These are phyloP conservation scores for Harpagus bidentatus DNA, from an alignment of 2,113 vertebrate genomes.

Conservation along the genomic window DNA sequence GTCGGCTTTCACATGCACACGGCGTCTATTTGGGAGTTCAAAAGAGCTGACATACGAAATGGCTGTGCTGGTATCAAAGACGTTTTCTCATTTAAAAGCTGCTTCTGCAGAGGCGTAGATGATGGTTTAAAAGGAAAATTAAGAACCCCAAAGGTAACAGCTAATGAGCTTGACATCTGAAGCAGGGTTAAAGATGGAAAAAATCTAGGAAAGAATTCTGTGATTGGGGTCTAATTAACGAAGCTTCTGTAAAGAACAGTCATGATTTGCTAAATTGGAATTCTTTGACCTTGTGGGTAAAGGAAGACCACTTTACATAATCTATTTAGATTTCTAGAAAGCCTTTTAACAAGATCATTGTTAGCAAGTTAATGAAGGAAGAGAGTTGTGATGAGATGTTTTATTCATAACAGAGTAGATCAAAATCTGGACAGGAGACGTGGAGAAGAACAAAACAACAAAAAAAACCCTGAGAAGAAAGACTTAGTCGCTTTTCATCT, in stretches of 20 bases:
- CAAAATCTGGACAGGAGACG: not conserved
- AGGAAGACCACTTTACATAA: not conserved
- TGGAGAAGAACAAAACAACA: not conserved
- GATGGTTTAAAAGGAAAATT: not conserved
- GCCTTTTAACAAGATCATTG: not conserved
- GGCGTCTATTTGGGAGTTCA: accelerated
- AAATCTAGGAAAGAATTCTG: not conserved
- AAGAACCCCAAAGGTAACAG: not conserved
- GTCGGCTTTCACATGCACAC: accelerated
- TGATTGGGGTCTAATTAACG: not conserved
- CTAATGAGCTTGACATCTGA: not conserved
- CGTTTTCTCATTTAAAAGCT: not conserved
- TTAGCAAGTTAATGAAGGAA: not conserved
- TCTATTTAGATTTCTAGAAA: not conserved
- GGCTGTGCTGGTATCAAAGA: not conserved
- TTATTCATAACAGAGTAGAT: not conserved
- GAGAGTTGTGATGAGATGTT: not conserved
- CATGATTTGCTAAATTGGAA: not conserved
- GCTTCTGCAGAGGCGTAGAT: not conserved
- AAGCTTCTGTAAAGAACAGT: not conserved
- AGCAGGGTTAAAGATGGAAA: not conserved
- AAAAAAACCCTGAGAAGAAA: not conserved
- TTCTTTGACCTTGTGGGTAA: not conserved
- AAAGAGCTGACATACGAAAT: not conserved
- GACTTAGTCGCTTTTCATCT: not conserved